These are phyloP conservation scores for Amyelois transitella DNA, from an alignment of 1,140 invertebrate genomes.

Conservation along the genomic window DNA sequence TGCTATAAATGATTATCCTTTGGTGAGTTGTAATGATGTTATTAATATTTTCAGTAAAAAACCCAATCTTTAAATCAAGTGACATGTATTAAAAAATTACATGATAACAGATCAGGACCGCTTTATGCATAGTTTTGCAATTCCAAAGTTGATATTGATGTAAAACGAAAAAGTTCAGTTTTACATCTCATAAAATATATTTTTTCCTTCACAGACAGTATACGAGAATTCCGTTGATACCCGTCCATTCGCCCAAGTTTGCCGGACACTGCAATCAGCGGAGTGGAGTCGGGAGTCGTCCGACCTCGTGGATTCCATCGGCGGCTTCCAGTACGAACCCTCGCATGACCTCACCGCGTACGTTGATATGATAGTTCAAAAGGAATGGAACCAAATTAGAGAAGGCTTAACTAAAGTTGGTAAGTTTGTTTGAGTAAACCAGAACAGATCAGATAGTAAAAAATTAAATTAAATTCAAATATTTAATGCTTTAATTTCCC, in stretches of 20 bases:
- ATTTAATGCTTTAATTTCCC: too few species aligned
- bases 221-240: slow-evolving; percentile 8
- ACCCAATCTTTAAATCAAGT: too few species aligned
- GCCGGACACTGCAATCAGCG: slow-evolving; percentile 23
- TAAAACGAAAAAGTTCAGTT: too few species aligned
- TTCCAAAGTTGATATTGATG: too few species aligned
- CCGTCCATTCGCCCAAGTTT: slow-evolving; percentile 30
- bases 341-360: slow-evolving; percentile 25
- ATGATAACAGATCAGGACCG: too few species aligned
- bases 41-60: too few species aligned
- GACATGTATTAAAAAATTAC: too few species aligned
- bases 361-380: slow-evolving; percentile 24
- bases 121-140: too few species aligned
- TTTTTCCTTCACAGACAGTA: slow-evolving; percentile 22
- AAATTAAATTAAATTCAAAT: not conserved
- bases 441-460: not conserved
- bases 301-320: not conserved
- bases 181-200: too few species aligned
- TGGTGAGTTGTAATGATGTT: slow-evolving; percentile 29
- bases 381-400: slow-evolving; percentile 36
- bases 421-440: slow-evolving; percentile 4
- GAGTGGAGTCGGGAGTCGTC: slow-evolving; percentile 29
- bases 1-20: slow-evolving; percentile 31
- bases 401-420: slow-evolving; percentile 29
- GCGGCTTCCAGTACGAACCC: slow-evolving; percentile 22